Evolutionary conservation across 2,888 invertebrate species (phyloP), one percentile per base, ranked within the genome.

Genomic region (Ochropleura plecta): DNA sequence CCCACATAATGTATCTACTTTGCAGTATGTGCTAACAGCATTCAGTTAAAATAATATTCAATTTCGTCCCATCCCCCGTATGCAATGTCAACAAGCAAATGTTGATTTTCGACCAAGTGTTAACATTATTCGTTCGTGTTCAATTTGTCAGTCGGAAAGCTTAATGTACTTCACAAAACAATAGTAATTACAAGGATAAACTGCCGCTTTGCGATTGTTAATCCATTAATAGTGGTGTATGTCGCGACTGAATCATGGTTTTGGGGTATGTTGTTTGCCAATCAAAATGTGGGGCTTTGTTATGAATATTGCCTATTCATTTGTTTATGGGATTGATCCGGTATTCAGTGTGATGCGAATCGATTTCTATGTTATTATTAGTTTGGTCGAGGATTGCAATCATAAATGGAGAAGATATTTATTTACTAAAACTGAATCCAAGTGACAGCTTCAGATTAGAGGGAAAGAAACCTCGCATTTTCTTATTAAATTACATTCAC

Each of bases 31-130:
- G 76, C 77, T 79, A 73, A 80, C 79, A 81, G 79, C 76, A 81
- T 80, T 81, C 72, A 53, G 84, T 87, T 89, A 89, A 88, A 92
- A 91, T 90, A 91, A 91, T 90, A 90, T 88, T 86, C 83, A 84
- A 89, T 88, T 89, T 78, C 84, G 85, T 84, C 72, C 84, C 79
- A 86, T 86, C 75, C 84, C 76, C 84, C 85, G 86, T 77, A 30
- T 82, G 87, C 85, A 90, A 87, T 86, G 86, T 91, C 89, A 91
- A 91, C 90, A 91, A 76, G 78, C 81, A 86, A 87, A 85, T 91
- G 92, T 91, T 92, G 89, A 89, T 89, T 92, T 90, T 92, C 86
- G 88, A 87, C 87, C 88, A 91, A 91, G 92, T 92, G 91, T 90
- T 91, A 89, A 91, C 89, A 91, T 90, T 88, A 92, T 90, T 91